Evolutionary conservation across 2,797 vertebrate species (phyloP).

Genomic region (Falco novaeseelandiae): DNA sequence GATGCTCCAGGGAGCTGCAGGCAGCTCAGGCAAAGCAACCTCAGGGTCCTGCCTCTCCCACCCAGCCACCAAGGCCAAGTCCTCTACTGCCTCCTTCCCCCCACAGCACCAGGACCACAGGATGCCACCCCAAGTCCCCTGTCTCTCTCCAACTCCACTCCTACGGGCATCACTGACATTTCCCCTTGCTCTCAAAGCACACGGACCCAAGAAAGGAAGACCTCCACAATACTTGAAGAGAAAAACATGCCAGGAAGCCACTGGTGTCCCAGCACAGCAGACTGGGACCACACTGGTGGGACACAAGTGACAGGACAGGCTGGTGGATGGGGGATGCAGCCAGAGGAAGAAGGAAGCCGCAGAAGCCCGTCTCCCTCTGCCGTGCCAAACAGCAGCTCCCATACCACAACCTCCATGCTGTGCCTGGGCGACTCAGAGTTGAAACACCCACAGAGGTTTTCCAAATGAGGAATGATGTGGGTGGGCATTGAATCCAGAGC

Average conservation of each 20-base stretch:
- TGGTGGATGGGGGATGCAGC: rapidly evolving
- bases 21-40: background rate
- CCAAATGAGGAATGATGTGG: rapidly evolving
- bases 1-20: background rate
- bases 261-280: background rate
- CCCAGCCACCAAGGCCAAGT: too few species aligned
- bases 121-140: background rate
- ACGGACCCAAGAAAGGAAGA: background rate
- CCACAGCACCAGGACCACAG: rapidly evolving
- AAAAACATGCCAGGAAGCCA: background rate
- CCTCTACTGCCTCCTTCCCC: background rate
- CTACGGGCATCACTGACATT: rapidly evolving
- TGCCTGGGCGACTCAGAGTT: rapidly evolving
- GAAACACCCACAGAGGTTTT: rapidly evolving
- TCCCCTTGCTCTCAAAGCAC: background rate
- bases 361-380: background rate
- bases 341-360: background rate
- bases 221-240: background rate
- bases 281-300: background rate
- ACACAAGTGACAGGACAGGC: background rate
- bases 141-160: background rate
- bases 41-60: background rate
- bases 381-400: rapidly evolving
- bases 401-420: rapidly evolving
- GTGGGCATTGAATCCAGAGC: background rate